Conservation (phyloP, 2,888 invertebrate genomes). For the Agonum fuliginosum region DNA sequence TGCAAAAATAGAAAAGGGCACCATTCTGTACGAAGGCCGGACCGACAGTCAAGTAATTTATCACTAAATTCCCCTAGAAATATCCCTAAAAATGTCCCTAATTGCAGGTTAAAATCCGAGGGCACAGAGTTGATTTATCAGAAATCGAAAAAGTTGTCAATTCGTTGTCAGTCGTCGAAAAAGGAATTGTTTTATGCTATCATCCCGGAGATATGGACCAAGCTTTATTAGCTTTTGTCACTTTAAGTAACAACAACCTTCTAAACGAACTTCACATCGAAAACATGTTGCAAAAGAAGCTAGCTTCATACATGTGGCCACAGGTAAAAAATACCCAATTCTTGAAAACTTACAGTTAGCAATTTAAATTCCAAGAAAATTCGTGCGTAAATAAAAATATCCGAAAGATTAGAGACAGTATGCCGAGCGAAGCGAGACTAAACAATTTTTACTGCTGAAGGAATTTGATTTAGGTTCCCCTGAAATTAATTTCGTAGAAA, state of each 20-base stretch:
- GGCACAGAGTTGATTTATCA: constrained; percentile 88
- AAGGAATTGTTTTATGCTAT: constrained; percentile 87
- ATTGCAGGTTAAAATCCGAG: constrained; percentile 80
- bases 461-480: too few species aligned
- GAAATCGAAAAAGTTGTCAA: constrained; percentile 87
- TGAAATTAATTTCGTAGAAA: too few species aligned
- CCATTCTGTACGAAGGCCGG: constrained; percentile 85
- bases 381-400: too few species aligned
- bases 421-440: too few species aligned
- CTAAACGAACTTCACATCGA: constrained; percentile 79
- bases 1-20: constrained; percentile 80
- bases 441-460: too few species aligned
- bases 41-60: constrained; percentile 84
- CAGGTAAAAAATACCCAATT: too few species aligned
- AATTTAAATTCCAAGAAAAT: too few species aligned
- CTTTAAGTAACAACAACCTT: constrained; percentile 69
- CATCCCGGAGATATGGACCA: constrained; percentile 83
- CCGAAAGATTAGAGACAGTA: too few species aligned
- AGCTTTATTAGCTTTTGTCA: constrained; percentile 82
- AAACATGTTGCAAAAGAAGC: constrained; percentile 76
- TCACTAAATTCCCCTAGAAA: background rate
- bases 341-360: too few species aligned
- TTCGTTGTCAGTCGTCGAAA: constrained; percentile 80
- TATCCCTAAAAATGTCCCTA: background rate
- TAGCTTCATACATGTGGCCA: constrained; percentile 88